phyloP scores from a whole-genome alignment of 2,113 vertebrate genomes.

The Pelecanus crispus region DNA sequence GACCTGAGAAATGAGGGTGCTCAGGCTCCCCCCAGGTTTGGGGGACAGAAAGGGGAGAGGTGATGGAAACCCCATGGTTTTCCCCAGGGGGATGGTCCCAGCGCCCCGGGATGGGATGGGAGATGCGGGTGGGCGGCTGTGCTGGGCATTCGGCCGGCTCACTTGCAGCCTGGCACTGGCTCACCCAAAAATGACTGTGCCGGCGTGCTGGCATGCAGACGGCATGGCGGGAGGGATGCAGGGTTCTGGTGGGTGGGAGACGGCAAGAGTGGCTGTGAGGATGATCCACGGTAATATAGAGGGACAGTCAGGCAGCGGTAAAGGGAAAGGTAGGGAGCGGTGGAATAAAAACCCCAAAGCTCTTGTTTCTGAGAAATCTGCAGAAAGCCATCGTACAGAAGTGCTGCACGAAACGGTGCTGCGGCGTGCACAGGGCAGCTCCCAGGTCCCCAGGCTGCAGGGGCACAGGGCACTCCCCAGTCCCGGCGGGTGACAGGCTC shows the following conservation, averaged over 20 bases:
- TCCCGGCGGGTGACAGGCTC: not conserved
- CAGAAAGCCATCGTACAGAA: not conserved
- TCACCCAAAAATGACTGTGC: accelerated
- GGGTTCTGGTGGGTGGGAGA: not conserved
- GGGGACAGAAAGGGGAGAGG: not conserved
- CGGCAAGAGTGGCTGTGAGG: not conserved
- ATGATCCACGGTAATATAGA: not conserved
- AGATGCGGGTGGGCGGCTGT: accelerated
- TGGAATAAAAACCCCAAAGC: not conserved
- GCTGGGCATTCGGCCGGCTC: not conserved
- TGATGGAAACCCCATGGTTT: not conserved
- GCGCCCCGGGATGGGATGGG: not conserved
- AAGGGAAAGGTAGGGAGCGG: not conserved
- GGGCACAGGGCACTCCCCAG: not conserved
- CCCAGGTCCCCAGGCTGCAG: not conserved
- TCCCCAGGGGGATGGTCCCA: not conserved
- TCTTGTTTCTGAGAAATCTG: not conserved
- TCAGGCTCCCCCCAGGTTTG: slow-evolving; percentile 24
- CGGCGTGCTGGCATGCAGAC: accelerated
- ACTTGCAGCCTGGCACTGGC: not conserved
- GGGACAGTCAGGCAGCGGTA: not conserved
- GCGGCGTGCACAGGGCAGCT: accelerated
- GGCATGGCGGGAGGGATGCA: accelerated
- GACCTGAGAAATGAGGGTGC: slow-evolving; percentile 93
- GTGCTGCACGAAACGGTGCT: not conserved